A percentile compares a stretch with the other conserved stretches of the same genome.
These are phyloP conservation scores for Panagrolaimus sp. DNA, from an alignment of 1,140 invertebrate genomes.

Conservation along the genomic window DNA sequence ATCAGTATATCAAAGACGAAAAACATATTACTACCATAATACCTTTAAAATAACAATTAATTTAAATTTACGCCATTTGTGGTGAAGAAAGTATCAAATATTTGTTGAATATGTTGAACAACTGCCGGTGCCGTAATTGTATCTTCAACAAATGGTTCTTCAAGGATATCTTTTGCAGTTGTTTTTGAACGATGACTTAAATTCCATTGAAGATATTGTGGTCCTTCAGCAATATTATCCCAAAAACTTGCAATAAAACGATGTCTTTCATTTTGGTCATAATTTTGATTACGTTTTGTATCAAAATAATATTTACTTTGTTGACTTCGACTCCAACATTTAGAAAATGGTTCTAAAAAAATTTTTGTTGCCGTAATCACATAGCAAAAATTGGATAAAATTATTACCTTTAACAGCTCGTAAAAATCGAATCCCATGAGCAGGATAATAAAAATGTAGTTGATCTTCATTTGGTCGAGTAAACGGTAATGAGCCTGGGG, in stretches of 20 bases:
- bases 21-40: too few species aligned
- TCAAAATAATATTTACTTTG: background rate
- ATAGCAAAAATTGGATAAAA: background rate
- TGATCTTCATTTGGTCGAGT: slow-evolving; percentile 1
- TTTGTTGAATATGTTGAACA: background rate
- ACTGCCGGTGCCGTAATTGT: background rate
- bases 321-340: background rate
- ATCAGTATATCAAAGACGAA: too few species aligned
- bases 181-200: slow-evolving; percentile 1
- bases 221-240: slow-evolving; percentile 7
- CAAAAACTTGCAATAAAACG: background rate
- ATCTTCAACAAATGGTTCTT: background rate
- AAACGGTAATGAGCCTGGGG: background rate
- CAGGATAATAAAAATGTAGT: slow-evolving; percentile 1
- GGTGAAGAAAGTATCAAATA: background rate
- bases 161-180: slow-evolving; percentile 4
- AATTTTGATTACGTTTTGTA: background rate
- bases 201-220: background rate
- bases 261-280: background rate
- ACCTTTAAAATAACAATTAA: too few species aligned
- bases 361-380: background rate
- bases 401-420: background rate
- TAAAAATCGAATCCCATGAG: slow-evolving; percentile 4
- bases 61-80: too few species aligned
- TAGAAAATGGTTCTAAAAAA: background rate